Evolutionary conservation across 2,113 vertebrate genomes (phyloP), one percentile per base, ranked within the genome.

Genomic region (Axis porcinus): DNA sequence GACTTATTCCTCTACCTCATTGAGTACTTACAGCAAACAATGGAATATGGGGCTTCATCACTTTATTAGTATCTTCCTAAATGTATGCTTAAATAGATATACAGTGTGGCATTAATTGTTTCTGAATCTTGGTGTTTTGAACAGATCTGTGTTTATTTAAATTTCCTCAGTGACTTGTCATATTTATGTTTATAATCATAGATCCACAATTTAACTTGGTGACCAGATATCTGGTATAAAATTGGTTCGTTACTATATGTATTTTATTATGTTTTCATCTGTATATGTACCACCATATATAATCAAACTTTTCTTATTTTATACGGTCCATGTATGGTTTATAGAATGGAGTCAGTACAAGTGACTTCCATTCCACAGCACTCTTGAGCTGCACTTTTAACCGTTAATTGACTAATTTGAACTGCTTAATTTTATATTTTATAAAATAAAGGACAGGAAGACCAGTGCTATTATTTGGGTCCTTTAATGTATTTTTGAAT

Each of bases 111-210:
- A 93, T 93, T 92, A n/a, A 54, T 33, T 81, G 58, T 74, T 95
- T 92, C 92, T 97, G 30, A 89, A 91, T 86, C 89, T 93, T 88
- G 81, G 81, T 96, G 87, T 97, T 83, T 97, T 30, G 3, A 62
- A 64, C 95, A 62, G 60, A 89, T 91, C 67, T 94, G 0, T 88
- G 47, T 97, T 83, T 96, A 86, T 81, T 90, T 97, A 91, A 86
- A 94, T 89, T 95, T 97, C 57, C 60, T 96, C 74, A 89, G 0
- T 96, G 45, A 67, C 90, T 47, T 95, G n/a, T 74, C 86, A 50
- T 95, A 93, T 97, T 93, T n/a, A 30, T 91, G 52, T 81, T 54
- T 78, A 67, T 76, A 89, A 50, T 91, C 40, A 50, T 57, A 57
- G 54, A 47, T 47, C 43, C 54, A 55, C 3, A 76, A 16, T 58